phyloP scores from a whole-genome alignment of 2,888 invertebrate genomes.

The Scaptomyza tumidula region DNA sequence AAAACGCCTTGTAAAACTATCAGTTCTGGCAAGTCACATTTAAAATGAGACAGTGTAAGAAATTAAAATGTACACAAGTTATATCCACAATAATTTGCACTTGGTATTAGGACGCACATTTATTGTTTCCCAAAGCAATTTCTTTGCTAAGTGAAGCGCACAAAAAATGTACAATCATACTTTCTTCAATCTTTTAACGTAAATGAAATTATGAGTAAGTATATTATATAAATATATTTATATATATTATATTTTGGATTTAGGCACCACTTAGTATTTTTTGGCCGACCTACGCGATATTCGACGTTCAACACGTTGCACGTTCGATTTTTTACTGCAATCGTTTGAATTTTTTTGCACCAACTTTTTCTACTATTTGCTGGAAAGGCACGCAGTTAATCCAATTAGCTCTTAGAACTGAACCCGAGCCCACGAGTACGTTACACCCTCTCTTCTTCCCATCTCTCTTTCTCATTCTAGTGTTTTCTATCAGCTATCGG shows the following conservation, averaged over 20 bases:
- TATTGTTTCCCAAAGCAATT: no score
- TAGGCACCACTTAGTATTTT: background rate
- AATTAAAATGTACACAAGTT: no score
- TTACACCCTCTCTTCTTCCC: background rate
- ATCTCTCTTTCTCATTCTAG: background rate
- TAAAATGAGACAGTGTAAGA: no score
- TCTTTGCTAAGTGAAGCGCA: no score
- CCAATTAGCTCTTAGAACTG: slow-evolving; percentile 67
- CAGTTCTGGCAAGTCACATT: background rate
- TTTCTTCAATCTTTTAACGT: background rate
- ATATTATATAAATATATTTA: no score
- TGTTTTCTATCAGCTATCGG: background rate
- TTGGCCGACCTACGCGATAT: slow-evolving; percentile 28
- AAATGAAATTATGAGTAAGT: background rate
- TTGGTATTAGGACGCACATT: background rate
- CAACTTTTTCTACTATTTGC: slow-evolving; percentile 64
- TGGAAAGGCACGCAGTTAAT: slow-evolving; percentile 65
- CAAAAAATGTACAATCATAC: no score
- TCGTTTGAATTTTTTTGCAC: slow-evolving; percentile 69
- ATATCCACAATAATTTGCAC: background rate
- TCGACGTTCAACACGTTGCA: slow-evolving; percentile 63
- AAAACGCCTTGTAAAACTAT: background rate
- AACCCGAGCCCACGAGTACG: slow-evolving; percentile 23
- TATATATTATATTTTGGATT: slow-evolving; percentile 7
- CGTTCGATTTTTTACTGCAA: slow-evolving; percentile 78